Evolutionary conservation across 2,888 invertebrate genomes (phyloP).

Genomic region (Chrysomela aeneicollis): DNA sequence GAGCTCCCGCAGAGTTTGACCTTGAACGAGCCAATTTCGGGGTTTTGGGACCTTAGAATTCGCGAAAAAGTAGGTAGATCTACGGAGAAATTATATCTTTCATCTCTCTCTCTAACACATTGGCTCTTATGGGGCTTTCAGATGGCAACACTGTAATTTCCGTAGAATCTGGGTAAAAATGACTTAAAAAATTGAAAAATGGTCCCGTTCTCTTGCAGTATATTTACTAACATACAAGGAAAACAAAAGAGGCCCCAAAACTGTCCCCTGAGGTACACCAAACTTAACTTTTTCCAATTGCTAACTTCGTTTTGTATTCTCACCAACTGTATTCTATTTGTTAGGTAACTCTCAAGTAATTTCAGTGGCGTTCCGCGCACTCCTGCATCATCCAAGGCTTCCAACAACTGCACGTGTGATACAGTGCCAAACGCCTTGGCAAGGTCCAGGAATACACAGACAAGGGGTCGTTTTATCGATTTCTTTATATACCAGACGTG

Average conservation of each 20-base stretch:
- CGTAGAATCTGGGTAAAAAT: too few species aligned
- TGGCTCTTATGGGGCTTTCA: too few species aligned
- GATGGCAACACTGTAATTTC: too few species aligned
- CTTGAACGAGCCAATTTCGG: too few species aligned
- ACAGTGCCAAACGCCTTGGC: constrained; percentile 21
- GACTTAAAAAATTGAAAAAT: too few species aligned
- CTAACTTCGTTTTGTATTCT: constrained; percentile 5
- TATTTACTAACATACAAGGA: background rate
- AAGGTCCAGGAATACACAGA: constrained; percentile 17
- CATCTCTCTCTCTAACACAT: too few species aligned
- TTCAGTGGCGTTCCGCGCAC: background rate
- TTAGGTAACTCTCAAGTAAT: background rate
- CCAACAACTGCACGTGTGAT: constrained; percentile 2
- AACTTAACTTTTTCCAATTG: constrained; percentile 3
- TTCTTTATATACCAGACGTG: too few species aligned
- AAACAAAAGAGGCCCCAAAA: background rate
- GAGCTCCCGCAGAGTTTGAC: too few species aligned
- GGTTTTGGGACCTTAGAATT: too few species aligned
- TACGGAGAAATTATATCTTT: too few species aligned
- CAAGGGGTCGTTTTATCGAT: background rate
- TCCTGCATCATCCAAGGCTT: constrained; percentile 1
- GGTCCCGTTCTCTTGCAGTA: too few species aligned
- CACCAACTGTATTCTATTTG: background rate
- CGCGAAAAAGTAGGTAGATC: too few species aligned
- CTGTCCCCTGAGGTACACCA: constrained; percentile 1